Evolutionary conservation across 2,888 invertebrate genomes (phyloP).

Genomic region (Spodoptera exigua): DNA sequence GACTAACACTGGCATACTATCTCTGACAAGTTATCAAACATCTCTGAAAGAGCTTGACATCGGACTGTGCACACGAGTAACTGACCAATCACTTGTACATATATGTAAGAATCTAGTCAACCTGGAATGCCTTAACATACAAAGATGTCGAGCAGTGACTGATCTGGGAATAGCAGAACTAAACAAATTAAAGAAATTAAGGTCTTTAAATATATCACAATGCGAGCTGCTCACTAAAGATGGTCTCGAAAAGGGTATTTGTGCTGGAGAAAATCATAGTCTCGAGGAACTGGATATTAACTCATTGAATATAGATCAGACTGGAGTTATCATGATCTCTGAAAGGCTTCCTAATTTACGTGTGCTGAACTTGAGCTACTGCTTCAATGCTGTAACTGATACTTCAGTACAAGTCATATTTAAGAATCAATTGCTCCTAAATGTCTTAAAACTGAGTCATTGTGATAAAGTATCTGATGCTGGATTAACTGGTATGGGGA

Average conservation of each 20-base stretch:
- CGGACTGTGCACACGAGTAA: conserved; percentile 91
- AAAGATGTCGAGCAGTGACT: conserved; percentile 91
- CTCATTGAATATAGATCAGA: conserved; percentile 90
- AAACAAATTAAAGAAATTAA: conserved; percentile 87
- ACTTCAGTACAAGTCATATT: conserved; percentile 91
- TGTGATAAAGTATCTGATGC: conserved; percentile 92
- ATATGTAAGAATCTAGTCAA: conserved; percentile 90
- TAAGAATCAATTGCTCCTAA: conserved; percentile 89
- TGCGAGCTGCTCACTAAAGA: conserved; percentile 91
- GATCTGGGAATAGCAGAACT: conserved; percentile 90
- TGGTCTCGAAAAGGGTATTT: conserved; percentile 90
- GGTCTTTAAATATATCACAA: conserved; percentile 91
- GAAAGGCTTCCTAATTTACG: conserved; percentile 89
- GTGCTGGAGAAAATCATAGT: conserved; percentile 80
- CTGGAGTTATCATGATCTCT: conserved; percentile 90
- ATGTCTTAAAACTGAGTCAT: conserved; percentile 90
- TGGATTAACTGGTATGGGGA: conserved; percentile 92
- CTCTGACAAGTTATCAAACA: conserved; percentile 88
- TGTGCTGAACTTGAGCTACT: conserved; percentile 91
- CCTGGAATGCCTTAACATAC: conserved; percentile 90
- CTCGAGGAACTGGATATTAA: conserved; percentile 89
- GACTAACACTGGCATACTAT: conserved; percentile 88
- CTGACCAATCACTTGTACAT: conserved; percentile 90
- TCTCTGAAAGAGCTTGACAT: conserved; percentile 90
- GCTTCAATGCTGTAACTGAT: conserved; percentile 92